Base-by-base conservation (phyloP, 2,797 vertebrate species). In the Lateolabrax maculatus region DNA sequence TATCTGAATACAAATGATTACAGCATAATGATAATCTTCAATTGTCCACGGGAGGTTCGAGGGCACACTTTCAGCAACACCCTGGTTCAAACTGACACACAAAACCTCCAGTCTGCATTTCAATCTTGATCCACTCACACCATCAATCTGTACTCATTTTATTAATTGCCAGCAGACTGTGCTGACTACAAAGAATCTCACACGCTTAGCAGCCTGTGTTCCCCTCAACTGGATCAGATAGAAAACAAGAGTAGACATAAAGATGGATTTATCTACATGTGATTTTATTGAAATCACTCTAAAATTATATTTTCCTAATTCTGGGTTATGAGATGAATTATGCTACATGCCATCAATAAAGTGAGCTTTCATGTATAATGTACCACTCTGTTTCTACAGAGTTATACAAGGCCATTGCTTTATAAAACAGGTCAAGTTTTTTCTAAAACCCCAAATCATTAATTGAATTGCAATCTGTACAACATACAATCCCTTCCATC, bases 191-290 rank as follows among this genome's bases (percentile, higher is more conserved):
- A 62, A 3, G 44, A 66, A 61, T 23, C 21, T 36, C n/a, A 46
- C n/a, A 56, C 15, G 60, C 65, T 77, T 74, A 76, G 79, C 49
- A 69, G 65, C 21, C 16, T 80, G 55, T 25, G 19, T 25, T 57
- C 27, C 0, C 39, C 8, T 64, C 31, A 21, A 61, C 6, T 31
- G 60, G 25, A 6, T 27, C 21, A 29, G 1, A 61, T 1, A 25
- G 29, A 62, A 65, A 49, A 27, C 77, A 64, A 56, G 12, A 61
- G 23, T 0, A 44, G 58, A 68, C 13, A 4, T 10, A 16, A 16
- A 27, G n/a, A 46, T 18, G 16, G 19, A 18, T 39, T 37, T 52
- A 55, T n/a, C 12, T n/a, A 7, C 21, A 68, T 31, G 10, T 23
- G 31, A 37, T 34, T 57, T 16, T 9, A 7, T 21, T 49, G 13